Conservation (phyloP, 2,888 invertebrate genomes). For the Gnatocerus cornutus region DNA sequence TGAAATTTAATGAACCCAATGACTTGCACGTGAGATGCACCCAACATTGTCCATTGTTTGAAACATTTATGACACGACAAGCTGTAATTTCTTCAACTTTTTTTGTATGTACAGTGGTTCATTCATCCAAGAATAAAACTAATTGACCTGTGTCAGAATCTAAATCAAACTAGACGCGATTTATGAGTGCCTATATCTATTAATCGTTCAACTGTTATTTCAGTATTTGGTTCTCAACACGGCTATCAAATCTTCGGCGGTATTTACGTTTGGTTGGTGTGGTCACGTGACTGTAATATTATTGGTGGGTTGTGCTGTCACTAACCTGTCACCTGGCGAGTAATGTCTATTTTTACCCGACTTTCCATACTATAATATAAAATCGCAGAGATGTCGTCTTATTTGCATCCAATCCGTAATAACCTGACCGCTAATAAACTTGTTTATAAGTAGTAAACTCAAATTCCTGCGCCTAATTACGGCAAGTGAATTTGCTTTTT, state of each 20-base stretch:
- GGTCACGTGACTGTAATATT: no score
- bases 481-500: no score
- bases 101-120: not conserved
- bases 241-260: slow-evolving; percentile 1
- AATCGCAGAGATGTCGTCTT: no score
- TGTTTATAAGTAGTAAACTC: not conserved
- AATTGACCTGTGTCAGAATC: slow-evolving; percentile 8
- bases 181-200: slow-evolving; percentile 9
- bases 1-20: slow-evolving; percentile 13
- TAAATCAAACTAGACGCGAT: slow-evolving; percentile 7
- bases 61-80: not conserved
- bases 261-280: not conserved
- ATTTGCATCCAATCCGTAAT: not conserved
- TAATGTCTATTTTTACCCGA: not conserved
- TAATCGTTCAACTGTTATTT: slow-evolving; percentile 9
- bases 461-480: no score
- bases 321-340: not conserved
- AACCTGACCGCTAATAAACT: not conserved
- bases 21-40: slow-evolving; percentile 2
- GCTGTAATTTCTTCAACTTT: not conserved
- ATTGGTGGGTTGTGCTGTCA: no score
- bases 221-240: slow-evolving; percentile 3
- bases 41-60: not conserved
- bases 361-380: no score
- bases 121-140: slow-evolving; percentile 1